Conservation (phyloP, 2,888 invertebrate genomes). For the Willowsia nigromaculata region DNA sequence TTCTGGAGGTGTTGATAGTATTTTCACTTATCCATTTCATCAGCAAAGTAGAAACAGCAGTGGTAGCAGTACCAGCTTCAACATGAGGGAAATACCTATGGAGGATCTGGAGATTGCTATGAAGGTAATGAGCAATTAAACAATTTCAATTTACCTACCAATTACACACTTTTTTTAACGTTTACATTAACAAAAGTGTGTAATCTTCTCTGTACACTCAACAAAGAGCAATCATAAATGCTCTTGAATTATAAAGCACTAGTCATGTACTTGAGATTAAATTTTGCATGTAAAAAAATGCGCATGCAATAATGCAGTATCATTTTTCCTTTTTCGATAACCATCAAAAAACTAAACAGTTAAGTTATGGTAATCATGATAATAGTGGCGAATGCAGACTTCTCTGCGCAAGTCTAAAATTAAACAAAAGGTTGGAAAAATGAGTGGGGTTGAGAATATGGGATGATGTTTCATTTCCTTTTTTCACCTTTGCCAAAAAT, state of each 20-base stretch:
- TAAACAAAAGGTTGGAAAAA: not conserved
- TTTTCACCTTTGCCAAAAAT: not conserved
- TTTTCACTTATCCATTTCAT: not conserved
- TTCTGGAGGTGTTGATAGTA: not conserved
- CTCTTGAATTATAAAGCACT: not conserved
- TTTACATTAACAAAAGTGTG: not conserved
- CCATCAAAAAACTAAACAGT: constrained; percentile 9
- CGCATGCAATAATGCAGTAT: not conserved
- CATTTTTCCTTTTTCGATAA: constrained; percentile 18
- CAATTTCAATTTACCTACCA: too few species aligned
- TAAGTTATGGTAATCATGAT: constrained; percentile 3
- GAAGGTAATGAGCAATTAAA: constrained; percentile 51
- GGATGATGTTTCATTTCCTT: not conserved
- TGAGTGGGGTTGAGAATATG: not conserved
- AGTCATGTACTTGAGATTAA: not conserved
- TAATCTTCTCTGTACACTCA: not conserved
- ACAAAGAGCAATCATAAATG: not conserved
- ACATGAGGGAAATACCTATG: constrained; percentile 69
- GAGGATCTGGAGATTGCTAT: constrained; percentile 69
- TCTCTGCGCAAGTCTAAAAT: not conserved
- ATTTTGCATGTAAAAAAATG: not conserved
- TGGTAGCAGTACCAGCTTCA: not conserved
- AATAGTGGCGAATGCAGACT: not conserved
- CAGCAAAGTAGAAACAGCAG: too few species aligned
- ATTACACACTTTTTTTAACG: not conserved